phyloP scores from a whole-genome alignment of 2,113 vertebrate genomes.

The Neomonachus schauinslandi region DNA sequence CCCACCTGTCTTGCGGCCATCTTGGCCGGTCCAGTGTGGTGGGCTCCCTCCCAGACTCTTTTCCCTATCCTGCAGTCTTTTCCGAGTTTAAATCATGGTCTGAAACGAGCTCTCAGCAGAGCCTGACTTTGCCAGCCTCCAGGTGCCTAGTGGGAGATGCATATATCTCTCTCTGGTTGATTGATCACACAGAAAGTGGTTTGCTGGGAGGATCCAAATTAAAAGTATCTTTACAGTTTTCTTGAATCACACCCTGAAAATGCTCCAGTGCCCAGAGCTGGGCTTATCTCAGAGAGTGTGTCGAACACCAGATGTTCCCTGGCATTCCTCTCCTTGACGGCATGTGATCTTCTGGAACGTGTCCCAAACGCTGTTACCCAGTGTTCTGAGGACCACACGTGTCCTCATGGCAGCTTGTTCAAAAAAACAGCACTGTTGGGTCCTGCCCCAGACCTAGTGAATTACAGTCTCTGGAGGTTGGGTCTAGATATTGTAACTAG shows the following conservation, averaged over 20 bases:
- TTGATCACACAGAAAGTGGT: conserved; percentile 72
- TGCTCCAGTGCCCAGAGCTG: conserved; percentile 54
- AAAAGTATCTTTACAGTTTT: conserved; percentile 79
- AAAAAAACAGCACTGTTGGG: neutral
- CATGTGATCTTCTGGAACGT: neutral
- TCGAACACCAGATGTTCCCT: neutral
- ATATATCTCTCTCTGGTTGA: conserved; percentile 73
- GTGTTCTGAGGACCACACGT: neutral
- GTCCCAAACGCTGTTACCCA: neutral
- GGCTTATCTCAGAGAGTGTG: neutral
- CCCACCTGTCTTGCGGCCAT: neutral
- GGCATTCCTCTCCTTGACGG: rapidly evolving
- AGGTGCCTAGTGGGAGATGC: conserved; percentile 22
- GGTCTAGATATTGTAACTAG: neutral
- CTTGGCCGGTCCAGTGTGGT: neutral
- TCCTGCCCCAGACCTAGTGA: rapidly evolving
- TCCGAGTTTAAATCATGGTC: neutral
- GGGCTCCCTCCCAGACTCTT: neutral
- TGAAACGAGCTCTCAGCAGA: neutral
- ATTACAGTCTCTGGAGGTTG: neutral
- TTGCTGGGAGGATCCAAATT: conserved; percentile 77
- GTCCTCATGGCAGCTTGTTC: neutral
- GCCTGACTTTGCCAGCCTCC: neutral
- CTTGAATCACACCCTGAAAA: conserved; percentile 74
- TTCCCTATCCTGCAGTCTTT: neutral